These are phyloP conservation scores for Pemphigus obesinymphae DNA, from an alignment of 1,140 invertebrate genomes.

Conservation along the genomic window DNA sequence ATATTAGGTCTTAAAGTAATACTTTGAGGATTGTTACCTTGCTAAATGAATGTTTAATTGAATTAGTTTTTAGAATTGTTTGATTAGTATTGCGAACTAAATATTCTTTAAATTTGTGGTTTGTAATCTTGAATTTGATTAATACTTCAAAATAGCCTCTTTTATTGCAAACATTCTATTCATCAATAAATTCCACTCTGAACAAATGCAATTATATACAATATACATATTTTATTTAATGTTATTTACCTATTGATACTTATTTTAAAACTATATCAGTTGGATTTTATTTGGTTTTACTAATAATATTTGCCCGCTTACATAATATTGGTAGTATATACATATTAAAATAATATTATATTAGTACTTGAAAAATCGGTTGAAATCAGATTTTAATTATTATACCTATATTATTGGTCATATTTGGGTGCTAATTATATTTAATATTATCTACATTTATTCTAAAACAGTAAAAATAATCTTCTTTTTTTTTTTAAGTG, in stretches of 20 bases:
- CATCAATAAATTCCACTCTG: not conserved
- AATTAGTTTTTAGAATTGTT: too few species aligned
- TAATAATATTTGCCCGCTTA: not conserved
- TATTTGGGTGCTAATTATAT: not conserved
- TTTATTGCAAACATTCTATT: too few species aligned
- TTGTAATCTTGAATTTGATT: not conserved
- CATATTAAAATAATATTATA: too few species aligned
- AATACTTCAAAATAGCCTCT: not conserved
- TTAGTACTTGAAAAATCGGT: too few species aligned
- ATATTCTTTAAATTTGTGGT: not conserved
- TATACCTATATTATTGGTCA: too few species aligned
- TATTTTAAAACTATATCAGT: too few species aligned
- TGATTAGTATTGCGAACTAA: too few species aligned
- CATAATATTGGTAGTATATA: not conserved
- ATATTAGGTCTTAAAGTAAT: too few species aligned
- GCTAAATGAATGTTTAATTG: too few species aligned
- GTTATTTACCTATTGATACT: not conserved
- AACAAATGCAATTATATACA: not conserved
- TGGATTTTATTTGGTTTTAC: not conserved
- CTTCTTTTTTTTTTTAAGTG: not conserved
- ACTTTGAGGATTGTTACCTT: too few species aligned
- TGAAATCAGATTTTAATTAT: not conserved
- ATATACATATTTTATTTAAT: not conserved
- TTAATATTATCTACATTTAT: not conserved
- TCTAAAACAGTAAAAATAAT: too few species aligned